Evolutionary conservation across 2,113 vertebrate species (phyloP), one percentile per base, ranked within the genome.

Genomic region (Rhinichthys klamathensis): DNA sequence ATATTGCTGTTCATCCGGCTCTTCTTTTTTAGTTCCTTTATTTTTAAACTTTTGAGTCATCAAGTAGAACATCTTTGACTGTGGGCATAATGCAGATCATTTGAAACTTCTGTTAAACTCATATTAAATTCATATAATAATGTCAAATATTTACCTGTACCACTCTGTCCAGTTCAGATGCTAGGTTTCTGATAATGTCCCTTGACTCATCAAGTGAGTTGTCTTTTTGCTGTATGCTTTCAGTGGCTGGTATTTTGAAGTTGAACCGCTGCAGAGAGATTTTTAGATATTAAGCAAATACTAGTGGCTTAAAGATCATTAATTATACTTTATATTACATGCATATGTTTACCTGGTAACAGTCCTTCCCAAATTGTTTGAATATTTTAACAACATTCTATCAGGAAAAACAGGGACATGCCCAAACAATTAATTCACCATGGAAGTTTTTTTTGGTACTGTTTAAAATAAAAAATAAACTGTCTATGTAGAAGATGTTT

Each of bases 101-200:
- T 58, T 70, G 6, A 25, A 41, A 38, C n/a, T 2, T n/a, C 30
- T 21, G 1, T 21, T 75, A 44, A 74, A 41, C 25, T 74, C 67
- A 1, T 73, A 58, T 11, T 2, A 54, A 82, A n/a, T 21, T 8
- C 1, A 30, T 15, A 23, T 49, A 7, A 44, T 21, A 75, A 75
- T 54, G 25, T 32, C 8, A 32, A 7, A 21, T 63, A 27, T 58
- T 15, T 81, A 90, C 89, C 87, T 87, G 80, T 23, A 87, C 0
- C 6, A 90, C 27, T 63, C 77, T 84, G 70, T 85, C 54, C 18
- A 90, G 77, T 51, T 87, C 83, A 80, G 35, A 15, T 27, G 86
- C 80, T 44, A 90, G 30, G 0, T 82, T 46, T 74, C 38, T 82
- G 44, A 90, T 75, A 30, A 84, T 58, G 11, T 5, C 0, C 77